Base-by-base conservation (phyloP, 2,888 invertebrate genomes). In the Noctua comes region DNA sequence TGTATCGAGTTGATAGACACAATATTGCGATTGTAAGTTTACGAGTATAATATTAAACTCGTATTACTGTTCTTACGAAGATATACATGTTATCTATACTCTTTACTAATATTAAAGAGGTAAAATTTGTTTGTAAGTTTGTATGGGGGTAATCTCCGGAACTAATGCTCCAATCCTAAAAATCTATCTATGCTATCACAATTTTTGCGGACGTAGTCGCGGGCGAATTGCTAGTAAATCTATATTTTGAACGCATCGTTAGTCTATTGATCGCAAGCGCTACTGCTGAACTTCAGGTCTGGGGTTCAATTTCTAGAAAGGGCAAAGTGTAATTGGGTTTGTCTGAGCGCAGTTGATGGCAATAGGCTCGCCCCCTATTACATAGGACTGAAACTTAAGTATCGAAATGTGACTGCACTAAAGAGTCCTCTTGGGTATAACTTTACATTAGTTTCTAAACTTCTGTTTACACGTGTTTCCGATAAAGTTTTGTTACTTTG, bases 1-100 rank as follows among this genome's bases (percentile, higher is more conserved):
- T 84, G 76, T 84, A 84, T 86, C 59, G 80, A 73, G 68, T 87
- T 86, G 80, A 84, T 80, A 73, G 87, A 76, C 70, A 76, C 68
- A 73, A 84, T 80, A 80, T 82, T 54, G 62, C 86, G 70, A 77
- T 80, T 84, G 57, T 66, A 54, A 73, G 69, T 77, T 77, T 75
- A 72, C 54, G 54, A 80, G 65, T 51, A 74, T 21, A 71, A 74
- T 87, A 74, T 74, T 87, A 74, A 76, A 87, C 65, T 84, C 4
- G 24, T 66, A 66, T 73, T 57, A 73, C 65, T 21, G 68, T 48
- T 70, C 24, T 43, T n/a, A 54, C 8, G 36, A 59, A 74, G 40
- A 76, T 73, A 83, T 62, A 69, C 57, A 57, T 57, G n/a, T n/a
- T 57, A 57, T 3, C 7, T 36, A 5, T 36, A 5, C 36, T 36